These are phyloP conservation scores for Venustaconcha ellipsiformis DNA, from an alignment of 1,140 invertebrate genomes.

Conservation along the genomic window DNA sequence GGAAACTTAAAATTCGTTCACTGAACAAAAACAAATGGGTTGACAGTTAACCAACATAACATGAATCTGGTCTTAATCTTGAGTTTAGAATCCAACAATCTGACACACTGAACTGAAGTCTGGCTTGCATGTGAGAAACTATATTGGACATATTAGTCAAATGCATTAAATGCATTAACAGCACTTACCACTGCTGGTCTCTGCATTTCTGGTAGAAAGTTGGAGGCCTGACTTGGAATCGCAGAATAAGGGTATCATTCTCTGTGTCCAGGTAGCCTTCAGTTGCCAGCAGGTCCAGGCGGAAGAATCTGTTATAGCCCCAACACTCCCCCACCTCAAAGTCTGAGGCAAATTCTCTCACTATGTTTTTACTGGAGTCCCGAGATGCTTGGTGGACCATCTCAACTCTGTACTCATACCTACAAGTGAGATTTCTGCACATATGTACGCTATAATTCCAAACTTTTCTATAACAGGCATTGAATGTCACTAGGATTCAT, in stretches of 20 bases:
- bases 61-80: too few relatives aligned
- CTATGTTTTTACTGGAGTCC: slow-evolving; percentile 91
- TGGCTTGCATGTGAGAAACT: not conserved
- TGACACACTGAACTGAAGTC: not conserved
- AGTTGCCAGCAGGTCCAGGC: slow-evolving; percentile 87
- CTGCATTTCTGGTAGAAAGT: slow-evolving; percentile 94
- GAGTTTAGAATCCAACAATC: not conserved
- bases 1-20: too few relatives aligned
- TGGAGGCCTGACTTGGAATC: slow-evolving; percentile 91
- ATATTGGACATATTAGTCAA: not conserved
- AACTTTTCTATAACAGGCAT: too few relatives aligned
- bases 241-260: slow-evolving; percentile 66
- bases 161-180: not conserved
- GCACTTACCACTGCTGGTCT: slow-evolving; percentile 85
- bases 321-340: slow-evolving; percentile 98
- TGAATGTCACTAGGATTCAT: too few relatives aligned
- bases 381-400: slow-evolving; percentile 92
- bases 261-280: slow-evolving; percentile 82
- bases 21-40: not conserved
- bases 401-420: slow-evolving; percentile 94
- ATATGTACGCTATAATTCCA: too few relatives aligned
- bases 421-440: slow-evolving; percentile 55
- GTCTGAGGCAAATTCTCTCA: slow-evolving; percentile 88
- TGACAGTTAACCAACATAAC: not conserved
- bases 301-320: slow-evolving; percentile 96